Evolutionary conservation across 2,113 vertebrate species (phyloP).

Genomic region (Chaenocephalus aceratus): DNA sequence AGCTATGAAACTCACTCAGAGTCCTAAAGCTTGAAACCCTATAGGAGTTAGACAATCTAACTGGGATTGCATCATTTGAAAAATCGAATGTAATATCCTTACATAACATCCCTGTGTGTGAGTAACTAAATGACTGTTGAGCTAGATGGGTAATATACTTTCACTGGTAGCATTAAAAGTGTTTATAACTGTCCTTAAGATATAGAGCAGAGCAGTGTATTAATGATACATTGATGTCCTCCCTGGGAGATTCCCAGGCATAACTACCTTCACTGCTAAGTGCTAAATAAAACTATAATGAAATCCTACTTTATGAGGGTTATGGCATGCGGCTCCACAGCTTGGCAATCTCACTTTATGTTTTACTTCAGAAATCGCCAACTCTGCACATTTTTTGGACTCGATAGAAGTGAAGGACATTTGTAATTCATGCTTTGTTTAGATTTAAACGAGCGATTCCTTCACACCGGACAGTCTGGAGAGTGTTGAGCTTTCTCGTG

Average conservation of each 20-base stretch:
- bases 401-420: not conserved
- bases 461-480: not conserved
- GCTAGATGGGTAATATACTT: conserved; percentile 29
- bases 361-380: conserved; percentile 5
- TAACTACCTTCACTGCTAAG: conserved; percentile 21
- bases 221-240: conserved; percentile 28
- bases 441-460: not conserved
- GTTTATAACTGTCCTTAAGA: conserved; percentile 51
- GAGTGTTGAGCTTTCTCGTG: not conserved
- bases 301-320: conserved; percentile 41
- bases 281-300: conserved; percentile 54
- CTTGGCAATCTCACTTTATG: conserved; percentile 11
- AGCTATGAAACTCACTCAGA: not conserved
- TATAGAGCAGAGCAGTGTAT: conserved; percentile 6
- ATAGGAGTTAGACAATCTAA: too few species aligned
- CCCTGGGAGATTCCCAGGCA: conserved; percentile 27
- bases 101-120: not conserved
- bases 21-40: not conserved
- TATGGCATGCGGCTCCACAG: conserved; percentile 23
- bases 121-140: conserved; percentile 7
- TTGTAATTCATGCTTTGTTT: conserved; percentile 20
- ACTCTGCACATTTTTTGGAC: not conserved
- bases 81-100: not conserved
- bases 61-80: too few species aligned
- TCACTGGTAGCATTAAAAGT: conserved; percentile 34